Conservation (phyloP, 2,113 vertebrate genomes). For the Calypte anna region DNA sequence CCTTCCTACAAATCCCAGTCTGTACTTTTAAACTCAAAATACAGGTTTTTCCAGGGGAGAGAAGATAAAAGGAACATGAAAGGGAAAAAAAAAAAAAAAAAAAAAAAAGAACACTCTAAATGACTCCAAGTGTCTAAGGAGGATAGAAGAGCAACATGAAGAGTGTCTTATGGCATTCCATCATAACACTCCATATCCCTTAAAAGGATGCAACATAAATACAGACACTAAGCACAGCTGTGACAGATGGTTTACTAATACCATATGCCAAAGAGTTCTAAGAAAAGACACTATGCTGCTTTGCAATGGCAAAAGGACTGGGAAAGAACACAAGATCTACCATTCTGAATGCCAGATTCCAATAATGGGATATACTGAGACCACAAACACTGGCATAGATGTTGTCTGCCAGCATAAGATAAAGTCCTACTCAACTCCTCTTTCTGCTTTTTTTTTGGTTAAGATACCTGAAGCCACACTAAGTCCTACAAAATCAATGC, state of each 20-base stretch:
- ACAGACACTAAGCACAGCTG: background rate
- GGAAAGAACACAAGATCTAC: background rate
- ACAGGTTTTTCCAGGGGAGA: background rate
- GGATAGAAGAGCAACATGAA: background rate
- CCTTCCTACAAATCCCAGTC: background rate
- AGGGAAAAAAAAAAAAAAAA: no score
- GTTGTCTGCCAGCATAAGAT: background rate
- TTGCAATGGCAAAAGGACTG: background rate
- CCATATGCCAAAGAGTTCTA: background rate
- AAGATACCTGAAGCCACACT: background rate
- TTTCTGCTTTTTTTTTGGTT: background rate
- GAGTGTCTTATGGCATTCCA: background rate
- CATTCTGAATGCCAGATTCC: background rate
- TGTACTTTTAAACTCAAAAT: background rate
- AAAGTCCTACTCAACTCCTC: background rate
- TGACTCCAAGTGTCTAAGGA: background rate
- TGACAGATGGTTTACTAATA: background rate
- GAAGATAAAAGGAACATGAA: background rate
- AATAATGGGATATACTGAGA: background rate
- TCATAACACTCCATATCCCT: background rate
- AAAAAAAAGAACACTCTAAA: background rate
- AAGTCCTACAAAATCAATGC: background rate
- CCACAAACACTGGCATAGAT: background rate
- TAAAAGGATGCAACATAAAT: background rate
- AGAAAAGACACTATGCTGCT: background rate